Evolutionary conservation across 1,140 invertebrate genomes (phyloP).

Genomic region (Stegodyphus mimosarum): DNA sequence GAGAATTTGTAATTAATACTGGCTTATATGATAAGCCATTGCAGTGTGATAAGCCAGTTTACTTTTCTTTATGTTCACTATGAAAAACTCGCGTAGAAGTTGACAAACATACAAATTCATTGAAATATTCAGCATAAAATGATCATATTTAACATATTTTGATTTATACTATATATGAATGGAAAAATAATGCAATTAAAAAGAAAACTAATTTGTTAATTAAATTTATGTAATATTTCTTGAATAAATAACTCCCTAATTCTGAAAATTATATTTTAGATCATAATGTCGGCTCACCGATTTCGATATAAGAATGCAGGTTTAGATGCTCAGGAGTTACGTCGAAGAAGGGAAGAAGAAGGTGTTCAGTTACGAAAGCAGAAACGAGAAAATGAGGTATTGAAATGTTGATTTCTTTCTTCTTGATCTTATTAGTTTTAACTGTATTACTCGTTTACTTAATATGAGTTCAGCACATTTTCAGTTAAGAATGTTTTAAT

Average conservation of each 20-base stretch:
- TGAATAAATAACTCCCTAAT: not conserved
- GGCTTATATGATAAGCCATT: no score
- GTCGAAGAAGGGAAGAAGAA: conserved; percentile 93
- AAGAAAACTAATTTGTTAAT: not conserved
- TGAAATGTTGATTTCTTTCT: no score
- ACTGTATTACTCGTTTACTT: not conserved
- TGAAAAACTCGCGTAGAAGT: no score
- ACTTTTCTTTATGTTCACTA: no score
- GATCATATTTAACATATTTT: no score
- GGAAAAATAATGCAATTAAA: no score
- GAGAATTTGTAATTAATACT: no score
- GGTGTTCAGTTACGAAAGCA: conserved; percentile 95
- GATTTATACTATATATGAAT: no score
- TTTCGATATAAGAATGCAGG: conserved; percentile 95
- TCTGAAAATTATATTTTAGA: conserved; percentile 9
- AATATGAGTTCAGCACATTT: not conserved
- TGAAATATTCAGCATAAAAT: no score
- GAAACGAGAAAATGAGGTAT: conserved; percentile 82
- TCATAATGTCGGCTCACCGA: conserved; percentile 74
- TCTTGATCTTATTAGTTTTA: not conserved
- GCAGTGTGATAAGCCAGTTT: no score
- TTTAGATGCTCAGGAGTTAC: conserved; percentile 89
- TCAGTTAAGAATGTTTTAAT: not conserved
- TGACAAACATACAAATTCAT: no score
- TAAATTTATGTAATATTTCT: not conserved